Base-by-base conservation (phyloP, 2,113 vertebrate genomes). In the Climacteris rufus region DNA sequence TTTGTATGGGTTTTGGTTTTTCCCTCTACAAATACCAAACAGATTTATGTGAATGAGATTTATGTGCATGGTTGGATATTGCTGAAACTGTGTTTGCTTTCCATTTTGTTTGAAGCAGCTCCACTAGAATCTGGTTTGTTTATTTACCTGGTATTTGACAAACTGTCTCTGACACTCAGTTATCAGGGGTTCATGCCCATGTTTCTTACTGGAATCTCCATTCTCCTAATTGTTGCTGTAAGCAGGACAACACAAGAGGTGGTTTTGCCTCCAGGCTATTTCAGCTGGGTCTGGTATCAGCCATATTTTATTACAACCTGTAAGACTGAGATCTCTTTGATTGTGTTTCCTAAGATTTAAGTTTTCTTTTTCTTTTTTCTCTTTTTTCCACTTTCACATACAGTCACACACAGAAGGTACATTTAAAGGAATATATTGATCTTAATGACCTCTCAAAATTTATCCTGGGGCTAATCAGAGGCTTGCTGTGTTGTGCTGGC, bases 401-500 rank as follows among this genome's bases (percentile, higher is more conserved):
- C 16, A 81, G 13, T 93, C 52, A 68, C 47, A 89, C 42, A 66
- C 17, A 85, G 2, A 94, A 66, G 25, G 37, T 74, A 79, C 53
- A 80, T 86, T 95, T 90, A 93, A 96, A 94, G 50, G 78, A 87
- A 74, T 90, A 87, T 33, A 39, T 83, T 93, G 86, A 95, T 95
- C 93, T 78, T 85, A 77, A 94, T 79, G 83, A 91, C 86, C 81
- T 96, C 94, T 91, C 72, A 78, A 84, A 95, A 91, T 95, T 88
- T 93, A 94, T 96, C 96, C 92, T 57, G 78, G 42, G 92, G 95
- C 96, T 97, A 97, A 97, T 95, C 88, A 96, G 66, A 93, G 39
- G 66, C 74, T 86, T 95, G 75, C 75, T 91, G 57, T 84, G 68
- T 88, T 95, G 44, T 28, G 31, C 60, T 86, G 82, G 75, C 71